Conservation (phyloP, 2,113 vertebrate genomes). For the Catharus minimus region DNA sequence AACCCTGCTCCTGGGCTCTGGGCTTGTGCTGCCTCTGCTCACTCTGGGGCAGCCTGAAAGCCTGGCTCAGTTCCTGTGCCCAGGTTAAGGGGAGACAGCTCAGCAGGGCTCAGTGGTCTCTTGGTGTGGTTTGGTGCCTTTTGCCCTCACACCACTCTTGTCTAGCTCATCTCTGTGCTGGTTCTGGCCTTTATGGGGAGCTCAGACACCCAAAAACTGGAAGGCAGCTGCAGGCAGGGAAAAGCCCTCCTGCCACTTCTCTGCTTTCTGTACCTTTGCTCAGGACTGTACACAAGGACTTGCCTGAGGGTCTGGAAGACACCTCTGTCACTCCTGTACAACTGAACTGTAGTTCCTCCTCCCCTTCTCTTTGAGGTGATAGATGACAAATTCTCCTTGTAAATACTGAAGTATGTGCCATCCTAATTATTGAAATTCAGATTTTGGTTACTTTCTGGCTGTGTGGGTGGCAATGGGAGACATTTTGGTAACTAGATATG, state of each 20-base stretch:
- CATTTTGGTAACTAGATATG: accelerated
- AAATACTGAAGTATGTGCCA: neutral
- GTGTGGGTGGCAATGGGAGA: accelerated
- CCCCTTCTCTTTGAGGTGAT: neutral
- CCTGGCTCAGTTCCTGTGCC: neutral
- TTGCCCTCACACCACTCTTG: neutral
- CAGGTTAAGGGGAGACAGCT: neutral
- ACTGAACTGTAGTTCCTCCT: neutral
- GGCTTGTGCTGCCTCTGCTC: neutral
- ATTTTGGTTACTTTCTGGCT: neutral
- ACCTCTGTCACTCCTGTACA: neutral
- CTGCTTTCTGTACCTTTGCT: neutral
- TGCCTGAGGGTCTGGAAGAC: neutral
- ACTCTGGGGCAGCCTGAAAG: neutral
- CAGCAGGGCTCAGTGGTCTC: neutral
- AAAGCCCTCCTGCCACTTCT: neutral
- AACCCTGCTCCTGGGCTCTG: neutral
- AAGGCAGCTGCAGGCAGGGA: neutral
- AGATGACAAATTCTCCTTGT: neutral
- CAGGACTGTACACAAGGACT: too few species aligned
- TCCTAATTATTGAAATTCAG: neutral
- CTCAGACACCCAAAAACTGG: neutral
- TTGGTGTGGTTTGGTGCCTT: neutral
- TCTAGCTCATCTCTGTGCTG: neutral
- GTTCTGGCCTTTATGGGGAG: neutral